These are phyloP conservation scores for Melanotaenia boesemani DNA, from an alignment of 2,797 vertebrate species.

Conservation along the genomic window DNA sequence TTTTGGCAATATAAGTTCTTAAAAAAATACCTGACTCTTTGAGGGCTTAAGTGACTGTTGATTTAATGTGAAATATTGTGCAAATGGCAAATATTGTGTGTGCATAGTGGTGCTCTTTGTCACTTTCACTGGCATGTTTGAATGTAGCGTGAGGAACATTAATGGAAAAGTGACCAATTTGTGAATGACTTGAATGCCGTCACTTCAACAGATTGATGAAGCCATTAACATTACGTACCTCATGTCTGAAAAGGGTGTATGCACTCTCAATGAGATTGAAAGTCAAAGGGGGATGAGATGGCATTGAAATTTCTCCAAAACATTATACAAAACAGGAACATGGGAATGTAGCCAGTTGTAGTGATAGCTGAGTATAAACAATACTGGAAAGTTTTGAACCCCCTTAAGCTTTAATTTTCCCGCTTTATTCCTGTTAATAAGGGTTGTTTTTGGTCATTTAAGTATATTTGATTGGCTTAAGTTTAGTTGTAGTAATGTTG, in stretches of 20 bases:
- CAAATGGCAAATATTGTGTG: background rate
- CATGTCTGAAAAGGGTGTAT: background rate
- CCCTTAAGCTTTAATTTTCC: background rate
- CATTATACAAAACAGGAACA: background rate
- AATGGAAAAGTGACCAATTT: background rate
- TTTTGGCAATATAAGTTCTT: background rate
- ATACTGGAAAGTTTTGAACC: background rate
- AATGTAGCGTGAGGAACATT: background rate
- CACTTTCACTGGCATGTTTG: constrained; percentile 1
- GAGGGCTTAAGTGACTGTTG: background rate
- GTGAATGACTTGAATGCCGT: background rate
- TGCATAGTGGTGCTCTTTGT: background rate
- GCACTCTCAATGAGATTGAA: constrained; percentile 2
- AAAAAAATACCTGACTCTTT: background rate
- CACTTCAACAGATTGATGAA: background rate
- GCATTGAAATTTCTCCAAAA: background rate
- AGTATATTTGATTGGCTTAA: background rate
- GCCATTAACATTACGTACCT: background rate
- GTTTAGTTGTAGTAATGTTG: background rate
- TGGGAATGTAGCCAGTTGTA: background rate
- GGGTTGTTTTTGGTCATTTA: background rate
- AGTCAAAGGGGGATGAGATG: background rate
- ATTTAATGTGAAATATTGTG: background rate
- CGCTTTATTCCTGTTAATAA: background rate
- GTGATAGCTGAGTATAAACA: background rate